Conservation (phyloP, 2,888 invertebrate genomes). For the Drosophila niveifrons region DNA sequence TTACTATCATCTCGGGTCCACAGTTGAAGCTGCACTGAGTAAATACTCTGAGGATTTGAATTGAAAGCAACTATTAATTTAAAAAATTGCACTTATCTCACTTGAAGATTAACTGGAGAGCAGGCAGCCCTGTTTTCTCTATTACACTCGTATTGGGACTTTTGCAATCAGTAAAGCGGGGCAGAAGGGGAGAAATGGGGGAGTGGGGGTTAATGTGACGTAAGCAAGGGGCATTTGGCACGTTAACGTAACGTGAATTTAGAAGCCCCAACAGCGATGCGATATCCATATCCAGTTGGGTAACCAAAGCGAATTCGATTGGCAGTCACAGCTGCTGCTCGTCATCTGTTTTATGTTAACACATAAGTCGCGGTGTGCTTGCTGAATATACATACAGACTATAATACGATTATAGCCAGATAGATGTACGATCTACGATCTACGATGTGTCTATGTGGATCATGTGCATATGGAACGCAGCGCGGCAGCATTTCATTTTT, state of each 20-base stretch:
- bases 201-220: slow-evolving; percentile 32
- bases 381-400: slow-evolving; percentile 8
- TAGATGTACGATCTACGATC: slow-evolving; percentile 7
- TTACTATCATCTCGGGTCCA: slow-evolving; percentile 31
- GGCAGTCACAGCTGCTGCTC: slow-evolving; percentile 76
- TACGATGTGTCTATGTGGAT: slow-evolving; percentile 35
- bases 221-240: slow-evolving; percentile 32
- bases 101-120: slow-evolving; percentile 9
- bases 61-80: slow-evolving; percentile 6
- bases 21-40: slow-evolving; percentile 30
- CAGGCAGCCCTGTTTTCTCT: not conserved
- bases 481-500: slow-evolving; percentile 50
- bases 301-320: slow-evolving; percentile 48
- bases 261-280: slow-evolving; percentile 29
- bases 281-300: slow-evolving; percentile 47
- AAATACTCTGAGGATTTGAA: not conserved
- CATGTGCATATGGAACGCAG: slow-evolving; percentile 76
- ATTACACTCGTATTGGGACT: slow-evolving; percentile 2
- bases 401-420: slow-evolving; percentile 1
- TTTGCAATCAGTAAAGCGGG: not conserved
- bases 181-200: not conserved
- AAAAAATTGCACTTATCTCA: slow-evolving; percentile 32
- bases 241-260: slow-evolving; percentile 40
- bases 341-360: slow-evolving; percentile 78
- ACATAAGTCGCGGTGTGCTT: slow-evolving; percentile 50